Conservation (phyloP, 2,888 invertebrate species). For the Xanthia togata region DNA sequence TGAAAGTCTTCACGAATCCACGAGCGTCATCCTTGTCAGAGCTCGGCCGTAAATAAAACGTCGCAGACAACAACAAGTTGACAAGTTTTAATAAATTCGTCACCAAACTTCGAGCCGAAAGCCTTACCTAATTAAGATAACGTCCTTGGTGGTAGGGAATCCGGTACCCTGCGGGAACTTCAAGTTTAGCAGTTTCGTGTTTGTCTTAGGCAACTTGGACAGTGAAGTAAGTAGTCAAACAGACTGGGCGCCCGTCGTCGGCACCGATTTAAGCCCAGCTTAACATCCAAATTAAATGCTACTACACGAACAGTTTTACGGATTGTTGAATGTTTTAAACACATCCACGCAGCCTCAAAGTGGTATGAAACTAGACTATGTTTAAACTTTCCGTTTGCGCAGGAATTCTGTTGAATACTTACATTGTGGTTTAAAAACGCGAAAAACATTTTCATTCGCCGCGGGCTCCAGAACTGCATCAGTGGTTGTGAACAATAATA, state of each 20-base stretch:
- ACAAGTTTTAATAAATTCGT: conserved; percentile 81
- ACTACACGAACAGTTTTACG: conserved; percentile 75
- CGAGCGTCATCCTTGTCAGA: conserved; percentile 49
- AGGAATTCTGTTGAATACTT: conserved; percentile 63
- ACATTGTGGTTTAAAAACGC: conserved; percentile 61
- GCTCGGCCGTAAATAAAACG: conserved; percentile 61
- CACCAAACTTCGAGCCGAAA: conserved; percentile 76
- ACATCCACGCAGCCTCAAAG: conserved; percentile 64
- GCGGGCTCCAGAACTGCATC: conserved; percentile 45
- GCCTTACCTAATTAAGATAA: conserved; percentile 84
- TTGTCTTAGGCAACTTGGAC: conserved; percentile 87
- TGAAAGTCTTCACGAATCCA: conserved; percentile 46
- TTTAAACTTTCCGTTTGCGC: conserved; percentile 64
- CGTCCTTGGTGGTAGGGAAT: conserved; percentile 76
- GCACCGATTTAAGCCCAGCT: conserved; percentile 75
- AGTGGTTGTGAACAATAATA: conserved; percentile 44
- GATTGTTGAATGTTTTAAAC: conserved; percentile 61
- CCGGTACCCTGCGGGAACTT: conserved; percentile 70
- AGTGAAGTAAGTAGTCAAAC: conserved; percentile 86
- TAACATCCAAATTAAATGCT: conserved; percentile 83
- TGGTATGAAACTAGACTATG: conserved; percentile 64
- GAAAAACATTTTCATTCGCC: conserved; percentile 52
- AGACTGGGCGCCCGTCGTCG: conserved; percentile 71
- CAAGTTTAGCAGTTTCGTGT: conserved; percentile 85
- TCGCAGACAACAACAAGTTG: conserved; percentile 73